Evolutionary conservation across 2,888 invertebrate genomes (phyloP).

Genomic region (Andrena minutula): DNA sequence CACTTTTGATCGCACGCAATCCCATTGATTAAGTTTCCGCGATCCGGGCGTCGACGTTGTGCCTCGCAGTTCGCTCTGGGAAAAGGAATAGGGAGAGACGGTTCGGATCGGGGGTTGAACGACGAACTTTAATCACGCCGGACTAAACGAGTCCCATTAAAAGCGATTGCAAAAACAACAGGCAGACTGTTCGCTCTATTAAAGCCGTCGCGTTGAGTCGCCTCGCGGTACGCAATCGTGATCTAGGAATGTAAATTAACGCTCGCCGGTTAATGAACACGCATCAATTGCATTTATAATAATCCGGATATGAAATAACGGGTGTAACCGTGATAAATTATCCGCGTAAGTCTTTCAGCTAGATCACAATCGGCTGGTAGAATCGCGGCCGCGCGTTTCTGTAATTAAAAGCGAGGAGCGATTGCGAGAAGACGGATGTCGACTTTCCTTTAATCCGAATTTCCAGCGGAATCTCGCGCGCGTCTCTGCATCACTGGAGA

Average conservation of each 20-base stretch:
- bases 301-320: constrained; percentile 61
- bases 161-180: neutral
- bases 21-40: constrained; percentile 22
- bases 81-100: neutral
- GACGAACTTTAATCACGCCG: constrained; percentile 33
- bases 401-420: neutral
- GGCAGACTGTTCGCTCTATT: constrained; percentile 16
- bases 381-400: neutral
- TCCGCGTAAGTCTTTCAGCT: neutral
- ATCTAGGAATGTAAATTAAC: constrained; percentile 49
- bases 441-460: neutral
- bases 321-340: constrained; percentile 44
- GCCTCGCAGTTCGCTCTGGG: neutral
- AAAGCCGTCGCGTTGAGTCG: constrained; percentile 7
- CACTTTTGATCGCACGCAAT: constrained; percentile 34
- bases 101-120: constrained; percentile 12
- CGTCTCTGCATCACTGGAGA: neutral
- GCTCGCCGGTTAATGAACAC: constrained; percentile 39
- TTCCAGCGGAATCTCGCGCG: neutral
- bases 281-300: constrained; percentile 53
- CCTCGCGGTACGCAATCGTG: constrained; percentile 32
- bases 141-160: constrained; percentile 27
- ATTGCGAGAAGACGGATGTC: neutral
- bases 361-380: constrained; percentile 42
- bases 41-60: neutral